Evolutionary conservation across 2,888 invertebrate genomes (phyloP), one percentile per base, ranked within the genome.

Genomic region (Pandemis heparana): DNA sequence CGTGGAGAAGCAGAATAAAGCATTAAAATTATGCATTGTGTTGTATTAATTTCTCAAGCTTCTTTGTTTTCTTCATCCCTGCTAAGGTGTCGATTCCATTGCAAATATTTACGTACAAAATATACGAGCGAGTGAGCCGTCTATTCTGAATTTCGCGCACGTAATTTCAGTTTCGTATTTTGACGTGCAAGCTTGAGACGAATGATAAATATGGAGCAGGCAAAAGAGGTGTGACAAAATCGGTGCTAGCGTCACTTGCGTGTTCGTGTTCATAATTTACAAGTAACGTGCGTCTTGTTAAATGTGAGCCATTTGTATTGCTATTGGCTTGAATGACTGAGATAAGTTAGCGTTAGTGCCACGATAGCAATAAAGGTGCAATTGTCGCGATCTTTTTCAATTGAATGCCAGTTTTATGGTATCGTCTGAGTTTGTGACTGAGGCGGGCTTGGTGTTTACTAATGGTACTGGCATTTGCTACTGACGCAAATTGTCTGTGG

Each of bases 161-260:
- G 73, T 73, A 73, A 64, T 73, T 73, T 69, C 68, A 64, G 73
- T 73, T 73, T 73, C 73, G 73, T 64, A 73, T 73, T 73, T 73
- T 73, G 73, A 73, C 68, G 68, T 64, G 63, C 48, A 64, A 63
- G 73, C 73, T 73, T 63, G 59, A 73, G 73, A 59, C 73, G 63
- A 60, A 73, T 64, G 68, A 60, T 73, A 68, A 73, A 73, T 73
- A 73, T 69, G 68, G 73, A 69, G 48, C 46, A 69, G 68, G 68
- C 39, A 53, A 63, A 73, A 73, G 68, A 73, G 73, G 68, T 73
- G 73, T 73, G 68, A 73, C 68, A 56, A 23, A 73, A 68, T 69
- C 68, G 59, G 32, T n/a, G 64, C 32, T 23, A 64, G 70, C 59
- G 46, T 68, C 72, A 68, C 23, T 63, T 48, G 68, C 53, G 63